phyloP scores from a whole-genome alignment of 2,888 invertebrate species.

The Antheraea yamamai region DNA sequence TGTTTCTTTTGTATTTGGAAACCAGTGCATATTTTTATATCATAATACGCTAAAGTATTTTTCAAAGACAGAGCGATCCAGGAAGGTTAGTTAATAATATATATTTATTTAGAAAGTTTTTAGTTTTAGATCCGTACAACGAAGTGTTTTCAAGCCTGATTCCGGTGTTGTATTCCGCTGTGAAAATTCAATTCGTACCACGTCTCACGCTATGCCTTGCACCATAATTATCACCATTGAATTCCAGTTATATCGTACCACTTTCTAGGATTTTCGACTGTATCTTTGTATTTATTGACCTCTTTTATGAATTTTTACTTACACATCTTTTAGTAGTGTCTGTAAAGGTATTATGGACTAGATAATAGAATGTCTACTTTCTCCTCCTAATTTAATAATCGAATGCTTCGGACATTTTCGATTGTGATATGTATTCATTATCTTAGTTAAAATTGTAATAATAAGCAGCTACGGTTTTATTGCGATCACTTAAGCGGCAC shows the following conservation, averaged over 20 bases:
- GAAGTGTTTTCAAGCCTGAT: neutral
- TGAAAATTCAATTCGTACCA: neutral
- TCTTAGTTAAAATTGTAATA: too few relatives aligned
- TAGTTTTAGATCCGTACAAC: neutral
- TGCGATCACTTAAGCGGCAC: too few relatives aligned
- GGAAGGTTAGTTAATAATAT: neutral
- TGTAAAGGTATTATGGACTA: too few relatives aligned
- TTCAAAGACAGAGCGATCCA: neutral
- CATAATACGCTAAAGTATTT: neutral
- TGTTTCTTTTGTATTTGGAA: too few relatives aligned
- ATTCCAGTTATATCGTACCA: neutral
- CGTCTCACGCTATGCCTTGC: neutral
- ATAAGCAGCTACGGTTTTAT: too few relatives aligned
- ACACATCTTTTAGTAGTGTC: too few relatives aligned
- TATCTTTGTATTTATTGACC: neutral
- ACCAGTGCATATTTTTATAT: too few relatives aligned
- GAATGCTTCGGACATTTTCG: too few relatives aligned
- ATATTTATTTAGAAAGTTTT: neutral
- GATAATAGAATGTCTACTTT: too few relatives aligned
- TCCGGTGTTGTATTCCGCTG: neutral
- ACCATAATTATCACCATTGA: neutral
- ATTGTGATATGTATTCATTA: too few relatives aligned
- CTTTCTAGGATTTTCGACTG: neutral
- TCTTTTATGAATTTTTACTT: too few relatives aligned
- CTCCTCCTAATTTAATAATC: too few relatives aligned